Conservation (phyloP, 2,113 vertebrate species). For the Mohoua ochrocephala region DNA sequence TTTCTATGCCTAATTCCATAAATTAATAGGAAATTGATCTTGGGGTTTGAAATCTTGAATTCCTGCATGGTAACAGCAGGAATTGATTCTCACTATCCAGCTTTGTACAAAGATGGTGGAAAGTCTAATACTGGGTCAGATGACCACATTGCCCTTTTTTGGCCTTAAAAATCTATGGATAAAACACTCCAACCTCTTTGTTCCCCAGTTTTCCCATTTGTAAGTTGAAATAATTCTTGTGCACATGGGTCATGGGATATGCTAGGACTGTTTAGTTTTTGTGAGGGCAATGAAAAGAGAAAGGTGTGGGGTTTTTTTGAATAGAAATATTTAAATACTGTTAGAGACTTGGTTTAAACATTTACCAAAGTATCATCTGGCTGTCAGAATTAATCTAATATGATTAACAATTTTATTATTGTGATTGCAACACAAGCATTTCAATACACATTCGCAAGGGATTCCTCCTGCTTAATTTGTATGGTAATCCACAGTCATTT, state of each 20-base stretch:
- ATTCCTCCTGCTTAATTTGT: conserved; percentile 33
- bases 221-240: not conserved
- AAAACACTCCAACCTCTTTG: not conserved
- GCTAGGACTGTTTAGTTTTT: not conserved
- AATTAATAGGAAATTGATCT: not conserved
- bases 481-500: conserved; percentile 31
- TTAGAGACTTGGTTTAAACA: not conserved
- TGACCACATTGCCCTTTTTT: not conserved
- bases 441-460: not conserved
- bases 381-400: conserved; percentile 4
- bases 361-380: not conserved
- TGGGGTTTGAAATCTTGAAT: not conserved
- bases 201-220: not conserved
- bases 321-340: not conserved
- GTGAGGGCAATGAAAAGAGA: not conserved
- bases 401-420: conserved; percentile 8
- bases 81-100: not conserved
- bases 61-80: not conserved
- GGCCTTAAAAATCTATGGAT: not conserved
- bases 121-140: not conserved
- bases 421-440: not conserved
- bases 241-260: not conserved
- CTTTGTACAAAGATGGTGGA: not conserved
- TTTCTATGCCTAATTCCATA: not conserved
- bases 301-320: not conserved